Conservation (phyloP, 30 jellyfish, hydroid and myxozoan genomes). For the Pseudorhiza aurosa region DNA sequence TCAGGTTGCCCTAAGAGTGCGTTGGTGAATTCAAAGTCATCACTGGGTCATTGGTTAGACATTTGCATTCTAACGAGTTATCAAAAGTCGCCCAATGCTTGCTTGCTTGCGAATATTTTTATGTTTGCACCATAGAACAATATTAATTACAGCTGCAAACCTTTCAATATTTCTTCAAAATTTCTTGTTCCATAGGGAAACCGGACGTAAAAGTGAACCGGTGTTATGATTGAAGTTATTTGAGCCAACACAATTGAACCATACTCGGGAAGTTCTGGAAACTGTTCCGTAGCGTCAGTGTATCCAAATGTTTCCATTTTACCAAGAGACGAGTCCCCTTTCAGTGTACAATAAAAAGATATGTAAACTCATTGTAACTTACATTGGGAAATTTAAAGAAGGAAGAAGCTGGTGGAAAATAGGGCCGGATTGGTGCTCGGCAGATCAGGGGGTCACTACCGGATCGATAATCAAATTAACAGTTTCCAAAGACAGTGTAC, state of each 20-base stretch:
- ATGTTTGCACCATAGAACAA: no score
- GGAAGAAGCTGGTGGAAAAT: no score
- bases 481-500: no score
- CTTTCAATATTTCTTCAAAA: slow-evolving; percentile 36
- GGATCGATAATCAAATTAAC: background rate
- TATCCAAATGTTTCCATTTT: slow-evolving; percentile 61
- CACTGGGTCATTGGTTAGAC: no score
- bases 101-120: no score
- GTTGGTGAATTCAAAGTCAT: no score
- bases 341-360: no score
- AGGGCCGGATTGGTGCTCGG: background rate
- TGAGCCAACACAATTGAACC: slow-evolving; percentile 82
- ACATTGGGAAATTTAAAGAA: background rate
- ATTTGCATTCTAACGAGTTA: no score
- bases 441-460: background rate
- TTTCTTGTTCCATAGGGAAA: slow-evolving; percentile 83
- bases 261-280: slow-evolving; percentile 45
- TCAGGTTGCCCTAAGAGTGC: no score
- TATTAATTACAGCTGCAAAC: no score
- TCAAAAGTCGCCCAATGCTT: no score
- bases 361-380: background rate
- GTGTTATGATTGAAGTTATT: slow-evolving; percentile 73
- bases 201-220: slow-evolving; percentile 85
- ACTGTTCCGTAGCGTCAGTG: slow-evolving; percentile 8
- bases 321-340: slow-evolving; percentile 9